Evolutionary conservation across 2,113 vertebrate species (phyloP).

Genomic region (Macroglossus sobrinus): DNA sequence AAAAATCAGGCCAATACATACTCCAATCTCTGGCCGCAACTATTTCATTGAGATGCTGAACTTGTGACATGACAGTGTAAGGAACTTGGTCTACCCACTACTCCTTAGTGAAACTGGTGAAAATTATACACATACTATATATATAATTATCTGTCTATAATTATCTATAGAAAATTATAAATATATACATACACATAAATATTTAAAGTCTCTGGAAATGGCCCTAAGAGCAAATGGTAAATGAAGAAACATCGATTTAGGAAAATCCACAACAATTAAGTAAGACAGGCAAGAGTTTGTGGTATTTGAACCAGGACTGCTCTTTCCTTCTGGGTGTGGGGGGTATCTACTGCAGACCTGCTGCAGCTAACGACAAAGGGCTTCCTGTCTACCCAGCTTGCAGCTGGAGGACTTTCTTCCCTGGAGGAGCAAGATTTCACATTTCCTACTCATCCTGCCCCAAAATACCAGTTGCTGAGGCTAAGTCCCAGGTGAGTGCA

Average conservation of each 20-base stretch:
- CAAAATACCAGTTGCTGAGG: not conserved
- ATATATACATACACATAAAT: not conserved
- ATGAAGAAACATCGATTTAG: not conserved
- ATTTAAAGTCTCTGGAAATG: conserved; percentile 26
- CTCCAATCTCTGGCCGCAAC: not conserved
- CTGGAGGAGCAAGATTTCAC: not conserved
- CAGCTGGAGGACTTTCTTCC: not conserved
- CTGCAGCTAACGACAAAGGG: not conserved
- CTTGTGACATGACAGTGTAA: not conserved
- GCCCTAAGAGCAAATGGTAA: not conserved
- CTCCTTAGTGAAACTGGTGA: not conserved
- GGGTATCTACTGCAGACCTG: not conserved
- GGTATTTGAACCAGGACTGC: not conserved
- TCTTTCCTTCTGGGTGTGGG: not conserved
- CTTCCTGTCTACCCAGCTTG: not conserved
- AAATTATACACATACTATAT: not conserved
- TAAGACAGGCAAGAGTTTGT: not conserved
- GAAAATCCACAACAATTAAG: not conserved
- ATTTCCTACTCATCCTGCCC: not conserved
- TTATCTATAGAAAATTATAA: too few relatives aligned
- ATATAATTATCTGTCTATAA: not conserved
- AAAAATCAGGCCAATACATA: not conserved
- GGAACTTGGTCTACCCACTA: not conserved
- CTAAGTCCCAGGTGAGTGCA: not conserved
- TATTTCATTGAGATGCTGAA: not conserved